Base-by-base conservation (phyloP, 2,888 invertebrate genomes). In the Caradrina clavipalpis region DNA sequence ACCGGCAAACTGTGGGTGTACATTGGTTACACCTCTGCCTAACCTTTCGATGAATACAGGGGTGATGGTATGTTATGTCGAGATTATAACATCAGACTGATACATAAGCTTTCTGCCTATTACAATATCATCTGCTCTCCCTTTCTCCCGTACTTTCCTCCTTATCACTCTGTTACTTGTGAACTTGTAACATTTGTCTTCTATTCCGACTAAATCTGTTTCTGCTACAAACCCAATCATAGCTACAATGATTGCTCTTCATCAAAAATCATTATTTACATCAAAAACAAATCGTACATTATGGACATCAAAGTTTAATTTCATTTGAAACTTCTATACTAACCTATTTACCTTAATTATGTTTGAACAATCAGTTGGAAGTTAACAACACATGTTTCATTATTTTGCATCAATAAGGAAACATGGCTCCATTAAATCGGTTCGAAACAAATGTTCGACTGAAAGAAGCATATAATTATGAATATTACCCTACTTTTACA, bases 391-490 rank as follows among this genome's bases (percentile, higher is more conserved):
- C 19, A 72, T 65, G 22, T 71, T 69, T 49, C 73, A 66, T 73
- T 51, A 61, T 51, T 59, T 59, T 51, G 59, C 35, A 53, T 56
- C 59, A 66, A 80, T 57, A 65, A 57, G 56, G 54, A 80, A 68
- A 68, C 51, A 11, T 39, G 31, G 47, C 2, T 66, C 54, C 45
- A 61, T 78, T 74, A 59, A 59, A 60, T 59, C 58, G 17, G 22
- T 69, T 59, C 7, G 15, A 53, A 68, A 45, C 39, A 58, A 56
- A 68, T 26, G 39, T 56, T 62, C 10, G 51, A 54, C 26, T 64
- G 54, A 69, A 78, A 64, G 62, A 69, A 78, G 69, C 53, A 42
- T 64, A 76, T 56, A 42, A 76, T 76, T 61, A 53, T 45, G 55
- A 55, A 49, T 58, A 57, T 59, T 55, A 59, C 55, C 50, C 21